Conservation (phyloP, 1,140 invertebrate species). For the Cheumatopsyche charites region DNA sequence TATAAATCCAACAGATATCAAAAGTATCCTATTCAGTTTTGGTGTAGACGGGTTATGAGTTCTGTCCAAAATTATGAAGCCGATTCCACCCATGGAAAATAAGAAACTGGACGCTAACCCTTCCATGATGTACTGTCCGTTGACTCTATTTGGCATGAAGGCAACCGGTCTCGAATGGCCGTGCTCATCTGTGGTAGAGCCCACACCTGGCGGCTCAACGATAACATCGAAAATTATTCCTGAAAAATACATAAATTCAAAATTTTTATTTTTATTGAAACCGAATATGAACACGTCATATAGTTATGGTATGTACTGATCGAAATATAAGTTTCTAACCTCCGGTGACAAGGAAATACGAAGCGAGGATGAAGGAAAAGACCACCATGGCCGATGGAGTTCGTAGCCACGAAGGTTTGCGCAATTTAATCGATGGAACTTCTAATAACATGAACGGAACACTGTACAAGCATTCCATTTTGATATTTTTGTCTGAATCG, state of each 20-base stretch:
- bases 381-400: slow-evolving; percentile 93
- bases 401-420: slow-evolving; percentile 88
- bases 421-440: slow-evolving; percentile 91
- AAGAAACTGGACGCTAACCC: slow-evolving; percentile 95
- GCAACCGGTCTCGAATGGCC: slow-evolving; percentile 95
- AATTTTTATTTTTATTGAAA: background rate
- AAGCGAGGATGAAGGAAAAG: slow-evolving; percentile 87
- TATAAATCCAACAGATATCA: slow-evolving; percentile 92
- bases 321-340: slow-evolving; percentile 66
- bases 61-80: slow-evolving; percentile 95
- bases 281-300: background rate
- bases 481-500: background rate
- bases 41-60: slow-evolving; percentile 91
- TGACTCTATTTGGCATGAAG: slow-evolving; percentile 98
- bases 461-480: slow-evolving; percentile 80
- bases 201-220: slow-evolving; percentile 96
- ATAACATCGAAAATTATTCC: slow-evolving; percentile 99
- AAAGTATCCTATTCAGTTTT: slow-evolving; percentile 88
- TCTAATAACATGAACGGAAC: slow-evolving; percentile 85
- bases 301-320: background rate
- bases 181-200: slow-evolving; percentile 95
- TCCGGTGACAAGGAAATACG: slow-evolving; percentile 98
- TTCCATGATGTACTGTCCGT: slow-evolving; percentile 99
- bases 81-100: slow-evolving; percentile 93
- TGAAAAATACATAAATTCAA: slow-evolving; percentile 58